Evolutionary conservation across 2,113 vertebrate genomes (phyloP), one percentile per base, ranked within the genome.

Genomic region (Phyllostomus discolor): DNA sequence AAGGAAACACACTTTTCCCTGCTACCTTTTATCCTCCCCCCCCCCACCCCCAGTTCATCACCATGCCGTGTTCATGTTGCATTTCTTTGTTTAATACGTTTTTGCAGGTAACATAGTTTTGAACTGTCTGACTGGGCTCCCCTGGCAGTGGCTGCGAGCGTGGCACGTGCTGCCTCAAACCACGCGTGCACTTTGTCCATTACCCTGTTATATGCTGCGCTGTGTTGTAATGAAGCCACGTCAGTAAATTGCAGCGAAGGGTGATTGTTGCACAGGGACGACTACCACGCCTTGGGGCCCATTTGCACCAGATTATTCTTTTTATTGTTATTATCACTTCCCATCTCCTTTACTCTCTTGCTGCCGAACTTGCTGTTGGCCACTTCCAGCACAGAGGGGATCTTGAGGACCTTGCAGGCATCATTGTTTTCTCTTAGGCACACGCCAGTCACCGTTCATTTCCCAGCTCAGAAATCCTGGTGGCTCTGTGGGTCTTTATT

Each of bases 301-400:
- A 97, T 99, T 99, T 98, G 98, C 97, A 98, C 98, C 98, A 98
- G 97, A 98, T 98, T 98, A 98, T 99, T 98, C 89, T 98, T 98
- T 98, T 99, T 98, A 98, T 98, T 98, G 98, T 98, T 98, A 96
- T 98, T 98, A 98, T 98, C 98, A 98, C 98, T 98, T 98, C 98
- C 98, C 98, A 98, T 98, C 98, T 98, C 97, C 98, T 98, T 98
- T 97, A 96, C 90, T 98, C 98, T 98, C 98, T 97, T 94, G 98
- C 94, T 94, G 91, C 98, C 81, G 78, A 97, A 98, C 98, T 98
- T 98, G 98, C 95, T 97, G 95, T 98, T 98, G 98, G 98, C 98
- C 98, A 98, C 98, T 90, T 59, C 35, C 88, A 92, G 94, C 97
- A 28, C 91, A 75, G 83, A 92, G 90, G 97, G 96, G 91, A 98